Conservation (phyloP, 2,797 vertebrate genomes). For the Sebastiscus tertius region DNA sequence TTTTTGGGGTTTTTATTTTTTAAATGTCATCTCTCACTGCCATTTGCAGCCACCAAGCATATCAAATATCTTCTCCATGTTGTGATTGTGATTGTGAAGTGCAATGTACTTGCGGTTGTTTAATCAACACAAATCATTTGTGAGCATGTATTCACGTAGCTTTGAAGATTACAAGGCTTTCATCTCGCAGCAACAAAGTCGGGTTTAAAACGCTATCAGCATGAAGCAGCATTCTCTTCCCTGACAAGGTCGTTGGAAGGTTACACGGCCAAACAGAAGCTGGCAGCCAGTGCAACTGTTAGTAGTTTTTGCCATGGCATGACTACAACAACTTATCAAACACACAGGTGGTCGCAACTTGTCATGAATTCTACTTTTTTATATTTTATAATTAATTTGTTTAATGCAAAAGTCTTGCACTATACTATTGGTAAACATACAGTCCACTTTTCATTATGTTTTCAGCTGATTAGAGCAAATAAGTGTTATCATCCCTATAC, state of each 20-base stretch:
- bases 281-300: background rate
- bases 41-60: background rate
- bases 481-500: no score
- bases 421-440: background rate
- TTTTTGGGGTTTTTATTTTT: background rate
- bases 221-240: background rate
- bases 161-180: slow-evolving; percentile 44
- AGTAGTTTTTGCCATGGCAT: background rate
- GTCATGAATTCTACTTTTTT: background rate
- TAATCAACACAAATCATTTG: slow-evolving; percentile 16
- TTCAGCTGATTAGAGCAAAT: background rate
- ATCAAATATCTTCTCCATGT: background rate
- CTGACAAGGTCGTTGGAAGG: background rate
- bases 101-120: background rate
- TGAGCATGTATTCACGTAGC: background rate
- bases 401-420: background rate
- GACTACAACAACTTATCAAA: background rate
- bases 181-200: slow-evolving; percentile 35
- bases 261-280: background rate
- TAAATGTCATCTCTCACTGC: background rate
- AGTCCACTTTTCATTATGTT: background rate
- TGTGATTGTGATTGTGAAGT: background rate
- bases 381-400: background rate
- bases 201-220: slow-evolving; percentile 15
- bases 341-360: background rate